These are phyloP conservation scores for Eptatretus atami DNA, from an alignment of 2,797 vertebrate species.

Conservation along the genomic window DNA sequence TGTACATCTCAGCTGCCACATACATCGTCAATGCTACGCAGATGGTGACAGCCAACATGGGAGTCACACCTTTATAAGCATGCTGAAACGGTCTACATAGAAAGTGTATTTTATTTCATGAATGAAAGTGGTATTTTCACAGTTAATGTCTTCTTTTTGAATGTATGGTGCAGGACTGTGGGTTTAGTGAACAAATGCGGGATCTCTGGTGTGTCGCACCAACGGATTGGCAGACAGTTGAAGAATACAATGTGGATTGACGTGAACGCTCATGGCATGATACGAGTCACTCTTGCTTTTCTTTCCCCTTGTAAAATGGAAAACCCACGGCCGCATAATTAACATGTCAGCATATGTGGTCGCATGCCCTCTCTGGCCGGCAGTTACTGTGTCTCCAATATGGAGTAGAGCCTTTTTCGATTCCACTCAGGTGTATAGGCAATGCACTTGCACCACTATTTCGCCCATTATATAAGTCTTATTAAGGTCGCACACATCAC, in stretches of 20 bases:
- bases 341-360: constrained; percentile 37
- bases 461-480: no score
- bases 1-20: no score
- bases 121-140: no score
- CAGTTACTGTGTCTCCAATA: constrained; percentile 42
- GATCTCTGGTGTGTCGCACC: constrained; percentile 47
- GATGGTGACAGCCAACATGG: no score
- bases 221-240: constrained; percentile 46
- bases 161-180: constrained; percentile 27
- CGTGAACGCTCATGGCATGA: constrained; percentile 46
- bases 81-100: no score
- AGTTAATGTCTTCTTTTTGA: no score
- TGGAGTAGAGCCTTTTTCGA: constrained; percentile 37
- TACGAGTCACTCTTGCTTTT: constrained; percentile 36
- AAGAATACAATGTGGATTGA: constrained; percentile 38
- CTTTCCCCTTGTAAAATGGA: constrained; percentile 44
- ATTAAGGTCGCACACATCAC: no score
- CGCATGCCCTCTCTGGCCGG: constrained; percentile 22
- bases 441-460: constrained; percentile 13
- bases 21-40: no score
- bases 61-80: no score
- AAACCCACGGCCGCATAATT: constrained; percentile 35
- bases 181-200: constrained; percentile 87
- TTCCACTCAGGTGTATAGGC: constrained; percentile 53
- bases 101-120: no score